phyloP scores from a whole-genome alignment of 2,113 vertebrate species.

The Tretioscincus oriximinensis region DNA sequence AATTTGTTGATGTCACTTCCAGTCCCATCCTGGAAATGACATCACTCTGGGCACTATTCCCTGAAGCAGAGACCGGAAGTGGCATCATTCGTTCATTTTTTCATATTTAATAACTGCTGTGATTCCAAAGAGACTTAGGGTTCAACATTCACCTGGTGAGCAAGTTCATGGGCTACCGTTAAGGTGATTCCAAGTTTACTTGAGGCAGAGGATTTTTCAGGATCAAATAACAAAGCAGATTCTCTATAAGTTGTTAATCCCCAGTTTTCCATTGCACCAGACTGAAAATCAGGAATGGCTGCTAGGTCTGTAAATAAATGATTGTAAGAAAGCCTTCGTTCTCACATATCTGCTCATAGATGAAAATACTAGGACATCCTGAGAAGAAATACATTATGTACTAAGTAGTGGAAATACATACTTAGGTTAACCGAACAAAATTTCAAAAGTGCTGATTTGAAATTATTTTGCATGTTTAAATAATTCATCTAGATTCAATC shows the following conservation, averaged over 20 bases:
- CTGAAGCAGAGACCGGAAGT: too few relatives aligned
- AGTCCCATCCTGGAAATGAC: too few relatives aligned
- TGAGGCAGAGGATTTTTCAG: constrained; percentile 71
- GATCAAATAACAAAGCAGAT: constrained; percentile 71
- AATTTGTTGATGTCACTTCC: too few relatives aligned
- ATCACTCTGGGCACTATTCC: too few relatives aligned
- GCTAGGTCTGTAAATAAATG: constrained; percentile 71
- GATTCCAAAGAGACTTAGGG: neutral
- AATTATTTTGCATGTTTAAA: neutral
- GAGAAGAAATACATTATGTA: neutral
- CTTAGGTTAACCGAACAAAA: neutral
- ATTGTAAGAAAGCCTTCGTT: neutral
- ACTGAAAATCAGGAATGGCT: constrained; percentile 81
- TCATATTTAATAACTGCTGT: neutral
- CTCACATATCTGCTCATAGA: neutral
- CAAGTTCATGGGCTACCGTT: constrained; percentile 77
- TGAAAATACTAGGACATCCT: too few relatives aligned
- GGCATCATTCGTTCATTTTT: too few relatives aligned
- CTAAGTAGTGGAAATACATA: neutral
- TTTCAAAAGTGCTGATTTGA: neutral
- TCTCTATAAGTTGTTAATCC: constrained; percentile 80
- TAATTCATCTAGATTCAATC: neutral
- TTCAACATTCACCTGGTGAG: constrained; percentile 73
- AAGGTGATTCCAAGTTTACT: constrained; percentile 75
- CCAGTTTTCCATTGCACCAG: constrained; percentile 84